Conservation (phyloP, 2,113 vertebrate genomes). For the Arizona elegans region DNA sequence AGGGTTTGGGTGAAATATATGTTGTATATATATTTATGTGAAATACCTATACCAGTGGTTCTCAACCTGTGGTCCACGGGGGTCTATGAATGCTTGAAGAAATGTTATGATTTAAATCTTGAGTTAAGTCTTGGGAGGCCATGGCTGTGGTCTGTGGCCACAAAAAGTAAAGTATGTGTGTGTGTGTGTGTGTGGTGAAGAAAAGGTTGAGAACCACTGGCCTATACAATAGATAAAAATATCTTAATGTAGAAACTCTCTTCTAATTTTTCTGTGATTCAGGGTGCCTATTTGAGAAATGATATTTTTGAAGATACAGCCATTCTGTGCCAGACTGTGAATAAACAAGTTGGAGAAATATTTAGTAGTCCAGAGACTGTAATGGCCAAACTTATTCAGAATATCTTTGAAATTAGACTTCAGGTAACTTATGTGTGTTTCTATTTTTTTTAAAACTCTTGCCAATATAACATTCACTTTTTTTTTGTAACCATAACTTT, state of each 20-base stretch:
- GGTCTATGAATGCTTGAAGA: background rate
- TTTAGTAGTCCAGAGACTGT: constrained; percentile 97
- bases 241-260: constrained; percentile 20
- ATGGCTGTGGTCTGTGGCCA: rapidly evolving
- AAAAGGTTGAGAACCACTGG: background rate
- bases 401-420: constrained; percentile 95
- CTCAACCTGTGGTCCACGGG: background rate
- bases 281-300: constrained; percentile 89
- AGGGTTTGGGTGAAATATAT: constrained; percentile 29
- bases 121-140: background rate
- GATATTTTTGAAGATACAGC: constrained; percentile 97
- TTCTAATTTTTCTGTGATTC: constrained; percentile 46
- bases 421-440: constrained; percentile 79
- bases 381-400: constrained; percentile 98
- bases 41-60: background rate
- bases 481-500: background rate
- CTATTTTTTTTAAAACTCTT: background rate
- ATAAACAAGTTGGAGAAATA: constrained; percentile 95
- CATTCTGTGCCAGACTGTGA: constrained; percentile 89
- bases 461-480: background rate
- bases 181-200: background rate
- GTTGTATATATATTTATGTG: background rate
- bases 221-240: background rate
- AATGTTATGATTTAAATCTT: background rate
- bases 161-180: background rate